These are phyloP conservation scores for Macaria notata DNA, from an alignment of 2,888 invertebrate genomes.

Conservation along the genomic window DNA sequence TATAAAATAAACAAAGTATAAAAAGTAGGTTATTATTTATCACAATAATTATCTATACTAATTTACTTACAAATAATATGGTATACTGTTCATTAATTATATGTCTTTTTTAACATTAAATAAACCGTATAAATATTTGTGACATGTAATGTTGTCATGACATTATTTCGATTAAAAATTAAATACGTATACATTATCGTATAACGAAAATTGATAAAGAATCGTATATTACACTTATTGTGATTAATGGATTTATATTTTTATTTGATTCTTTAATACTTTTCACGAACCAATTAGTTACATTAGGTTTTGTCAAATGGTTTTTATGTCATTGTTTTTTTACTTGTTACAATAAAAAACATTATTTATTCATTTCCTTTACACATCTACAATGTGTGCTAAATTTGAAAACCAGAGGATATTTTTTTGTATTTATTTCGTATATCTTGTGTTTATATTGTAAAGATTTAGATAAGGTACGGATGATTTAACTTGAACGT, in stretches of 20 bases:
- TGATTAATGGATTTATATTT: conserved; percentile 4
- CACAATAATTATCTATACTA: conserved; percentile 30
- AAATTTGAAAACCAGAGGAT: too few species aligned
- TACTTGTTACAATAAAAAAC: too few species aligned
- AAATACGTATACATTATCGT: conserved; percentile 48
- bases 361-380: too few species aligned
- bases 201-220: conserved; percentile 20
- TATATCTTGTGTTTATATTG: too few species aligned
- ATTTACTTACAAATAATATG: conserved; percentile 46
- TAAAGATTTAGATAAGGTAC: too few species aligned
- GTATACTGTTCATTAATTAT: conserved; percentile 56
- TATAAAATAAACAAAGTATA: conserved; percentile 7
- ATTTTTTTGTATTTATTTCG: too few species aligned
- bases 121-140: conserved; percentile 31
- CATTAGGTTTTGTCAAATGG: too few species aligned
- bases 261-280: too few species aligned
- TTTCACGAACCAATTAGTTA: too few species aligned
- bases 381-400: too few species aligned
- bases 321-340: too few species aligned
- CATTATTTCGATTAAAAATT: conserved; percentile 26
- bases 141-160: conserved; percentile 48
- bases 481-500: too few species aligned
- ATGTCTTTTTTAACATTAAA: conserved; percentile 48
- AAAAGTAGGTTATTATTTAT: conserved; percentile 24
- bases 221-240: conserved; percentile 15